Evolutionary conservation across 2,113 vertebrate species (phyloP), one percentile per base, ranked within the genome.

Genomic region (Sula dactylatra): DNA sequence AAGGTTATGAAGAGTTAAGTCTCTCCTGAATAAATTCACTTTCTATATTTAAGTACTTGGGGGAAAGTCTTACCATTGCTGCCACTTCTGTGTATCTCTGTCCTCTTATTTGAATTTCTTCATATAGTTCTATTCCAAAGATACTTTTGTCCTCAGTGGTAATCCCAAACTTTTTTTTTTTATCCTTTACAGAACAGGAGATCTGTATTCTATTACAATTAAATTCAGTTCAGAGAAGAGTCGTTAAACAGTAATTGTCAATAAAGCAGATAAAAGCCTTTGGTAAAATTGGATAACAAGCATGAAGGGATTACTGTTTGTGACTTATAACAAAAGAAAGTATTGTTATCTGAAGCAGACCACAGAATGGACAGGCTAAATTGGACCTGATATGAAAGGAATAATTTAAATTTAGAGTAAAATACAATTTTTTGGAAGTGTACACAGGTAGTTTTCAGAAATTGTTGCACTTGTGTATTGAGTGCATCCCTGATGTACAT

Each of bases 241-340:
- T 49, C 65, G 47, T 85, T 94, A n/a, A 89, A 84, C 44, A 91
- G 42, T 85, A 76, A 82, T 93, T 93, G 90, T 94, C 93, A 97
- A 71, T 93, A 94, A 70, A 88, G 76, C 67, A 78, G 82, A 86
- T 96, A 96, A 95, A 93, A 92, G 84, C 76, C 45, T 82, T 45
- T 81, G 45, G 88, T 83, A 88, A 95, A 96, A 90, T 64, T 70
- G 79, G 76, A 67, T 93, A 95, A 97, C 76, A 86, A 92, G 90
- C 82, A 42, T 94, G 79, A 97, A 92, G 79, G 72, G 76, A 94
- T 97, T 96, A 94, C 71, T 93, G 29, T 90, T 94, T 6, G 3
- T 81, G 82, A 93, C n/a, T 86, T 93, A 31, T 7, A 86, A 95
- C 76, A 94, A 95, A 94, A 72, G 85, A 38, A 93, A 27, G 45